These are phyloP conservation scores for Setipinna tenuifilis DNA, from an alignment of 2,797 vertebrate genomes.

Conservation along the genomic window DNA sequence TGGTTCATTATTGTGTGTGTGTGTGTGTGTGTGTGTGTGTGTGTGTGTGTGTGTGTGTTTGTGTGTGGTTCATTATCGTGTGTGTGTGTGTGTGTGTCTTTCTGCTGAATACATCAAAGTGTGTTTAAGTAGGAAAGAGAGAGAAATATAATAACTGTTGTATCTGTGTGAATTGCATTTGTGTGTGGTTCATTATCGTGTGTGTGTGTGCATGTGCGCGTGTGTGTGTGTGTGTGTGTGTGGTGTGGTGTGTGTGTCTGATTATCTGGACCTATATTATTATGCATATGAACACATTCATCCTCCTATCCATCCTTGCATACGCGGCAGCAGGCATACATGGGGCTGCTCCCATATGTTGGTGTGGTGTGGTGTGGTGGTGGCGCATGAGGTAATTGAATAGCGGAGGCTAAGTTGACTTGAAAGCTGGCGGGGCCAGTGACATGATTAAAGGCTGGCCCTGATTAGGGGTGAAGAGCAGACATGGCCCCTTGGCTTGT, in stretches of 20 bases:
- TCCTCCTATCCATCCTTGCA: slow-evolving; percentile 30
- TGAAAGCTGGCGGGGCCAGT: slow-evolving; percentile 60
- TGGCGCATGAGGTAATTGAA: slow-evolving; percentile 69
- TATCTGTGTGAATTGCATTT: background rate
- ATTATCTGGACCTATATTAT: background rate
- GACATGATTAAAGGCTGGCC: slow-evolving; percentile 77
- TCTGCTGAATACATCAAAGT: background rate
- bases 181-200: background rate
- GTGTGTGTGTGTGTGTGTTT: background rate
- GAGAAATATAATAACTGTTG: background rate
- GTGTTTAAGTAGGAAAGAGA: background rate
- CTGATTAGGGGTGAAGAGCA: slow-evolving; percentile 77
- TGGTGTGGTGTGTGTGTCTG: background rate
- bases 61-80: background rate
- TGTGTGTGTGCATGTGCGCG: slow-evolving; percentile 28
- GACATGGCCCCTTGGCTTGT: slow-evolving; percentile 67
- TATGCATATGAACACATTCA: slow-evolving; percentile 34
- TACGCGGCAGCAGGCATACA: background rate
- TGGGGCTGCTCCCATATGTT: slow-evolving; percentile 50
- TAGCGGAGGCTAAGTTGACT: slow-evolving; percentile 68
- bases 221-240: background rate
- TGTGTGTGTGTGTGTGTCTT: slow-evolving; percentile 26
- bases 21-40: slow-evolving; percentile 21
- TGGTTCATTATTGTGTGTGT: background rate
- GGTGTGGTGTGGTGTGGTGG: too few species aligned